Conservation (phyloP, 2,888 invertebrate genomes). For the Cosmia trapezina region DNA sequence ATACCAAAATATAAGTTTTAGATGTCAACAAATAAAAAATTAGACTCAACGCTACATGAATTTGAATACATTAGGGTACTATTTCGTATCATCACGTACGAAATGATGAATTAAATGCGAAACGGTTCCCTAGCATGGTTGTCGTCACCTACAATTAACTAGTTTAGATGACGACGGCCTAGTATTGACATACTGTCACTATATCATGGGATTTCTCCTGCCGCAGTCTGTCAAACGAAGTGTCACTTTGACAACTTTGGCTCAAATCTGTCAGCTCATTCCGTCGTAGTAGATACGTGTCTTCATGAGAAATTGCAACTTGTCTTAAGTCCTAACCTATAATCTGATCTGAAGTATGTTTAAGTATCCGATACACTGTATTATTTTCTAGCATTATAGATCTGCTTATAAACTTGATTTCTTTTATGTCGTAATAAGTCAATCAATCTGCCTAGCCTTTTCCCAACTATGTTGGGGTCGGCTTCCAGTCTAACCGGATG, state of each 20-base stretch:
- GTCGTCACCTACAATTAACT: slow-evolving; percentile 26
- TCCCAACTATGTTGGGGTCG: too few relatives aligned
- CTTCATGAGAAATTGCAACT: slow-evolving; percentile 27
- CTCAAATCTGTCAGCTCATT: slow-evolving; percentile 29
- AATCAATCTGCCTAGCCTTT: too few relatives aligned
- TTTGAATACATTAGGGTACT: not conserved
- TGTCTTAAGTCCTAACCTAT: slow-evolving; percentile 13
- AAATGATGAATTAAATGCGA: too few relatives aligned
- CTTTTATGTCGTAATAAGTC: slow-evolving; percentile 16
- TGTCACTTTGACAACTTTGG: slow-evolving; percentile 32
- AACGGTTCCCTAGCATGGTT: slow-evolving; percentile 14
- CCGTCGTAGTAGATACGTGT: slow-evolving; percentile 9
- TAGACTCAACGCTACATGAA: not conserved
- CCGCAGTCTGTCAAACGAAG: slow-evolving; percentile 17
- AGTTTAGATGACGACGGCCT: slow-evolving; percentile 24
- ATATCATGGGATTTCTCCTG: slow-evolving; percentile 17
- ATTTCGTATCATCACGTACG: not conserved
- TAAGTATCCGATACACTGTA: slow-evolving; percentile 31
- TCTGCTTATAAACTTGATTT: slow-evolving; percentile 45
- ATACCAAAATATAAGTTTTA: too few relatives aligned
- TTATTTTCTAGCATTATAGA: slow-evolving; percentile 45
- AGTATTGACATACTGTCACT: slow-evolving; percentile 39
- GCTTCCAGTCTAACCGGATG: too few relatives aligned
- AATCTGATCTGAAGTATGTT: slow-evolving; percentile 25
- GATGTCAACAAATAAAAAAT: too few relatives aligned